phyloP scores from a whole-genome alignment of 2,888 invertebrate genomes.

The Cephalotes varians region DNA sequence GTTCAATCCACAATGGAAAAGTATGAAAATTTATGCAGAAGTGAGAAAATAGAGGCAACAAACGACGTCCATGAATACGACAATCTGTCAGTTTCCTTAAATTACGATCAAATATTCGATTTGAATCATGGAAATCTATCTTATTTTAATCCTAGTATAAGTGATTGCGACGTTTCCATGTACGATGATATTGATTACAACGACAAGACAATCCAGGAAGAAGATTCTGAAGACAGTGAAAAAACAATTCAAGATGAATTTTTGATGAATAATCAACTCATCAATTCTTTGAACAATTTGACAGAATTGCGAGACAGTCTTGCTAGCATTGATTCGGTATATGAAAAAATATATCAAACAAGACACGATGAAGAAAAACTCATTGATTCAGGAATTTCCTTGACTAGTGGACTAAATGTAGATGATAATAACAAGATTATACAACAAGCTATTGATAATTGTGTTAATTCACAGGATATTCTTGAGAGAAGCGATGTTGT shows the following conservation, averaged over 20 bases:
- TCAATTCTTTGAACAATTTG: constrained; percentile 1
- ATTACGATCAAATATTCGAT: constrained; percentile 50
- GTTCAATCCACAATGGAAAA: background rate
- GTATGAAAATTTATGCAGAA: constrained; percentile 4
- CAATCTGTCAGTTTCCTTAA: constrained; percentile 36
- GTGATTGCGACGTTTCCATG: background rate
- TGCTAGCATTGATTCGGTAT: background rate
- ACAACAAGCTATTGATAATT: background rate
- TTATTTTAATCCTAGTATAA: constrained; percentile 57
- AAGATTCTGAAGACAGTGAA: constrained; percentile 52
- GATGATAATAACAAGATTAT: background rate
- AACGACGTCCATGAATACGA: constrained; percentile 36
- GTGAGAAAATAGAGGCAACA: background rate
- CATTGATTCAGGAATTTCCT: background rate
- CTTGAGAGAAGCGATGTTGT: background rate
- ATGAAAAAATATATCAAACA: background rate
- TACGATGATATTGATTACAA: constrained; percentile 33
- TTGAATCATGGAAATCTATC: constrained; percentile 52
- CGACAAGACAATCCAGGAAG: constrained; percentile 52
- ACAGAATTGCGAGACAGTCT: background rate
- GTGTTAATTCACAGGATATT: background rate
- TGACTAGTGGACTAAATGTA: background rate
- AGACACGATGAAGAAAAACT: background rate
- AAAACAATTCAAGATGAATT: constrained; percentile 5
- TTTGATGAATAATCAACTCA: background rate